Conservation (phyloP, 2,888 invertebrate species). For the Hemistola chrysoprasaria region DNA sequence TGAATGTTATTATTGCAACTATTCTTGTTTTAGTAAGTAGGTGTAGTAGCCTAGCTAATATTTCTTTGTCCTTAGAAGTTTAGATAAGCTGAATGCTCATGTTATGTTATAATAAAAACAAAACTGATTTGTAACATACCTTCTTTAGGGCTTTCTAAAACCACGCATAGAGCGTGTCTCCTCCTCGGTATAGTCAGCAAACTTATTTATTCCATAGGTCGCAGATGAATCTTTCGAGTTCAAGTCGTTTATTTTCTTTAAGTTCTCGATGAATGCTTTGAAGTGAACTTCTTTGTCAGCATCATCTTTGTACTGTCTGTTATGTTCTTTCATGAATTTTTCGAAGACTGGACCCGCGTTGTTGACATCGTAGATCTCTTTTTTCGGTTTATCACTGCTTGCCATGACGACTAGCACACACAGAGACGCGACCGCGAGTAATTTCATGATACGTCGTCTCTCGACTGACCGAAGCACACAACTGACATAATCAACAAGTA, state of each 20-base stretch:
- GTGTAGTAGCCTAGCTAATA: too few relatives aligned
- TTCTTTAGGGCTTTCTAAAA: not conserved
- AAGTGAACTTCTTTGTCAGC: conserved; percentile 35
- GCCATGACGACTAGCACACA: conserved; percentile 8
- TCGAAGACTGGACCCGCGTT: conserved; percentile 36
- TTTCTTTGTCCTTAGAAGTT: too few relatives aligned
- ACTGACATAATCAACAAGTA: too few relatives aligned
- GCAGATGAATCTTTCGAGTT: conserved; percentile 1
- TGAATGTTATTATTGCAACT: too few relatives aligned
- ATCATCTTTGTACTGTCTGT: conserved; percentile 35
- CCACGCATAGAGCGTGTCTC: not conserved
- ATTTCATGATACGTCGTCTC: not conserved
- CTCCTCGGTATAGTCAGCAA: conserved; percentile 14
- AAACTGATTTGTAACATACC: too few relatives aligned
- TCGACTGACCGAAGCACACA: too few relatives aligned
- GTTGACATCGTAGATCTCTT: conserved; percentile 26
- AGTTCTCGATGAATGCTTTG: conserved; percentile 26
- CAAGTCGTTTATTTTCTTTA: conserved; percentile 7
- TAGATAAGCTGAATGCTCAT: too few relatives aligned
- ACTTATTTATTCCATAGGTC: conserved; percentile 9
- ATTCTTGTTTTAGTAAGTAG: too few relatives aligned
- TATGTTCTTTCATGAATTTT: conserved; percentile 33
- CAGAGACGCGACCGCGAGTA: not conserved
- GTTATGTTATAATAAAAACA: too few relatives aligned
- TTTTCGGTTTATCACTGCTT: conserved; percentile 5